Evolutionary conservation across 2,797 vertebrate genomes (phyloP), one percentile per base, ranked within the genome.

Genomic region (Mus spretus): DNA sequence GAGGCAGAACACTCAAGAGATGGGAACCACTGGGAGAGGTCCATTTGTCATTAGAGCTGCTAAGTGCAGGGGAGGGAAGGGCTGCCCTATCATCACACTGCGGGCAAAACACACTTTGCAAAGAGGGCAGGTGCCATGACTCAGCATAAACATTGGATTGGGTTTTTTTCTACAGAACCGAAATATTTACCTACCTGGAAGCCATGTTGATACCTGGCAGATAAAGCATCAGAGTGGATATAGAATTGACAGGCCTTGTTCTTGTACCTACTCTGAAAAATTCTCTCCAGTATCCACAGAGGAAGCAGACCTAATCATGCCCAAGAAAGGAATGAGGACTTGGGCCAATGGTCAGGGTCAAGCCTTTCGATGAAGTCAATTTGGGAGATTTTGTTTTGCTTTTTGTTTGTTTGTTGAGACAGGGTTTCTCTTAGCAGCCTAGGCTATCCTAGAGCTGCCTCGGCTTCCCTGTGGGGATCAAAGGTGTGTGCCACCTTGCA

Each of bases 91-190:
- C 98, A 94, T 94, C 96, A 96, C 37, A 80, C 20, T 24, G 44
- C 1, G 61, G 96, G 97, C 93, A 97, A 96, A 97, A 97, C 96
- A 97, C 92, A 97, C 94, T 97, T 96, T 93, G 85, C 96, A 84
- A 70, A 79, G n/a, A 4, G 26, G 77, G 92, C 92, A 59, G 0
- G 10, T 50, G 85, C 96, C 93, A 95, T 97, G 98, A 98, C 96
- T 97, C 61, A 75, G 94, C 97, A 96, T 90, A 96, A 97, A 97
- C 93, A 91, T n/a, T 1, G 0, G 24, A 84, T 72, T 96, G 63
- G 55, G 61, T 94, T 86, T 96, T 92, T 88, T 93, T 89, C 88
- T 94, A 31, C 26, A 94, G 67, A 93, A 96, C 79, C 92, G 84
- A 92, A 97, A 89, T 91, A 89, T 95, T 90, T 96, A 81, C 91